Base-by-base conservation (phyloP, 2,888 invertebrate genomes). In the Teinopalpus imperialis region DNA sequence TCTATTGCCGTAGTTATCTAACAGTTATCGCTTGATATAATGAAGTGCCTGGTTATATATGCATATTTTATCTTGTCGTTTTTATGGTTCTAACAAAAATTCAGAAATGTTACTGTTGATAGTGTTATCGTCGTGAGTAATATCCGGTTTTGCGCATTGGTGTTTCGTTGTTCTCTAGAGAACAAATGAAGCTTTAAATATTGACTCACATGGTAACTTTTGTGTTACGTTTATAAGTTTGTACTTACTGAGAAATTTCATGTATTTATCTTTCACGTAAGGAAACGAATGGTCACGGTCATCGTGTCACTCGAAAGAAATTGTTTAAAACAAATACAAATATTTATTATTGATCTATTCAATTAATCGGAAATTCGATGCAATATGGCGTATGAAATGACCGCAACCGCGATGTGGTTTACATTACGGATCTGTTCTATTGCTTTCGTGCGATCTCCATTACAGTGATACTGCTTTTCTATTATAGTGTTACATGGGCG, bases 71-170 rank as follows among this genome's bases (percentile, higher is more conserved):
- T 34, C n/a, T 5, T 10, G 18, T 10, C 7, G 44, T 27, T 49
- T 51, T 51, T 45, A 32, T 42, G 39, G 18, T 31, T 51, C 47
- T 46, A 40, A 48, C 53, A 59, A 58, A 66, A 63, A 65, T 74
- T 68, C 69, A 63, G 63, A 56, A 66, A 68, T 70, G 58, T 56
- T 32, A 49, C 27, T 34, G 18, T 31, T 45, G 78, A 78, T 76
- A 78, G 51, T 52, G 55, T 59, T 78, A 81, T 79, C 79, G 43
- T 30, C 31, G 49, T 75, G 71, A 76, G 59, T 68, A 73, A 77
- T 66, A 61, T 78, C 79, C 79, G 66, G 56, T 63, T 49, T 41
- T 49, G 44, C 35, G 50, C 46, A 43, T 49, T 47, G 61, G 56
- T 57, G 60, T 61, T 59, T 60, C 60, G 56, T 66, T 71, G 67